Percentiles rank a stretch among this genome's conserved stretches.
Conservation (phyloP, 2,797 vertebrate genomes). For the Emys orbicularis region DNA sequence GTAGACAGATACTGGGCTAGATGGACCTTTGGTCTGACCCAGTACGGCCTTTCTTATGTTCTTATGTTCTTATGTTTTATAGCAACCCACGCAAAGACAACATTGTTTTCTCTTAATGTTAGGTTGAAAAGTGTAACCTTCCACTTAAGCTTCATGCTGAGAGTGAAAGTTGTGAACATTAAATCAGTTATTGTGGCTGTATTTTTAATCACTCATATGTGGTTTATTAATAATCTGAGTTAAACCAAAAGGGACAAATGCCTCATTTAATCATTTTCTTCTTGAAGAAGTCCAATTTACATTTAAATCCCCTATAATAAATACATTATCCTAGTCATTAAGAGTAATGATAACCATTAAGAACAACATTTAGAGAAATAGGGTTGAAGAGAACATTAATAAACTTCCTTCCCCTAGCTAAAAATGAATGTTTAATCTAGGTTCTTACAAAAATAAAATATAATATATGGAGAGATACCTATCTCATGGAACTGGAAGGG, state of each 20-base stretch:
- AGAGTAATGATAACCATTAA: not conserved
- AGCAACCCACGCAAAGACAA: not conserved
- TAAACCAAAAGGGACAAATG: not conserved
- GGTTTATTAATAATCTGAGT: not conserved
- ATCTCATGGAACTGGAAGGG: too few species aligned
- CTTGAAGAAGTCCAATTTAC: not conserved
- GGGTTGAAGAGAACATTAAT: not conserved
- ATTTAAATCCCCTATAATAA: not conserved
- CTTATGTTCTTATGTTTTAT: too few species aligned
- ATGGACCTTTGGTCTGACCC: too few species aligned
- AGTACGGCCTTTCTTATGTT: too few species aligned
- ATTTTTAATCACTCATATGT: not conserved
- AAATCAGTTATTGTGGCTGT: not conserved
- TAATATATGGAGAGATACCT: too few species aligned
- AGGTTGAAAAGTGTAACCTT: not conserved
- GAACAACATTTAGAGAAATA: not conserved
- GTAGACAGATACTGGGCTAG: too few species aligned
- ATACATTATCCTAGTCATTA: not conserved
- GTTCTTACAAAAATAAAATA: not conserved
- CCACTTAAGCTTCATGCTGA: not conserved
- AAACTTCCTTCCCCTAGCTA: not conserved
- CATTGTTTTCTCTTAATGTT: not conserved
- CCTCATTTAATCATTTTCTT: not conserved
- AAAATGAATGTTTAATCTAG: slow-evolving; percentile 19
- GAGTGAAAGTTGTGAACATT: not conserved